Evolutionary conservation across 2,888 invertebrate species (phyloP), one percentile per base, ranked within the genome.

Genomic region (Pyrgus malvae): DNA sequence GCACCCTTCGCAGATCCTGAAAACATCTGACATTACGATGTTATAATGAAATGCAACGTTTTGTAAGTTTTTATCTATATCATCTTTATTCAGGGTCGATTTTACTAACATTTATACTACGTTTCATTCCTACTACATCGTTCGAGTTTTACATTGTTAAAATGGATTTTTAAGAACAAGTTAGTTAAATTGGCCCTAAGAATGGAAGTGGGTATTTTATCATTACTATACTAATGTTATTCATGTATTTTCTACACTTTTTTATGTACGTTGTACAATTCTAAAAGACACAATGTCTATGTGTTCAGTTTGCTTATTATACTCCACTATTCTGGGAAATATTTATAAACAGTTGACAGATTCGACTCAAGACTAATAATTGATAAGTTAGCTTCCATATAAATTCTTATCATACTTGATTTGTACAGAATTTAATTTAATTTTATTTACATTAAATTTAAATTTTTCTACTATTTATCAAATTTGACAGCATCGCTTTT

Each of bases 11-110:
- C 71, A 74, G 64, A 63, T 79, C 65, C 67, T 76, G 77, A 81
- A 78, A 79, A 74, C 76, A 62, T 73, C 75, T 45, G 79, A 86
- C 60, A 82, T 87, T 37, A 83, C 73, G 12, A 55, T 83, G 60
- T 78, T 86, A 83, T 85, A 83, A 45, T 17, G 8, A 27, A 27
- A 16, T 23, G 16, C 1, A 19, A 19, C 19, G 21, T 4, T 14
- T 16, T 23, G 9, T 25, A 27, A 16, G 33, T 4, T n/a, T n/a
- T n/a, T n/a, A n/a, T n/a, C n/a, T n/a, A 27, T 17, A 37, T 9
- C 17, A 23, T 23, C 4, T 23, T 23, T 6, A 23, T 4, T 23
- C 3, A 4, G 23, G 3, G 6, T 23, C 23, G 6, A 23, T 37
- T n/a, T n/a, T n/a, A n/a, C n/a, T n/a, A n/a, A n/a, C n/a, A n/a